phyloP scores from a whole-genome alignment of 1,140 invertebrate genomes.

The Drosophila sp. region DNA sequence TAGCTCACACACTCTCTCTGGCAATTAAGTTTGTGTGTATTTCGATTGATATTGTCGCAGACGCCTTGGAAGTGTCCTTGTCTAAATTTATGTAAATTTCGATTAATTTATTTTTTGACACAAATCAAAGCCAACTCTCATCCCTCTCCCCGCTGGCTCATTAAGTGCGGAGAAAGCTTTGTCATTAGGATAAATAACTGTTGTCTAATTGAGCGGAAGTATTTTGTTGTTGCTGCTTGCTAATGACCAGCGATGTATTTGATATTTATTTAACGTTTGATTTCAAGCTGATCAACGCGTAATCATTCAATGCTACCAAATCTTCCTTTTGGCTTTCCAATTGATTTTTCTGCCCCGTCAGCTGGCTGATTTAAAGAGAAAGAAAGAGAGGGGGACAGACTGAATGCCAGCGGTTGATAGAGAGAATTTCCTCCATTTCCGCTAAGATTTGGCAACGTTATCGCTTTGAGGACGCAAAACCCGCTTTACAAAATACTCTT shows the following conservation, averaged over 20 bases:
- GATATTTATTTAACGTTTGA: slow-evolving; percentile 54
- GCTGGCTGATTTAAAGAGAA: not conserved
- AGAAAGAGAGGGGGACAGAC: not conserved
- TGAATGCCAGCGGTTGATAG: not conserved
- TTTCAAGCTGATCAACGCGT: slow-evolving; percentile 59
- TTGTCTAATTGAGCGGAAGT: slow-evolving; percentile 75
- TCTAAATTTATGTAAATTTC: slow-evolving; percentile 77
- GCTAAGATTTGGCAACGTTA: slow-evolving; percentile 24
- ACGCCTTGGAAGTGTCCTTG: slow-evolving; percentile 47
- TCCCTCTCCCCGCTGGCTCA: slow-evolving; percentile 25
- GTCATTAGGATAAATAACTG: slow-evolving; percentile 47
- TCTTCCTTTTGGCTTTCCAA: slow-evolving; percentile 20
- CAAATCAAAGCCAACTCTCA: slow-evolving; percentile 7
- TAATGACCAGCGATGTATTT: slow-evolving; percentile 59
- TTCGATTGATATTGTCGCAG: slow-evolving; percentile 58
- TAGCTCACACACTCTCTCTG: slow-evolving; percentile 11
- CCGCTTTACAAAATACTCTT: slow-evolving; percentile 49
- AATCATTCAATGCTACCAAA: slow-evolving; percentile 69
- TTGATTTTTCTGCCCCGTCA: slow-evolving; percentile 26
- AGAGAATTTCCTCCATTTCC: slow-evolving; percentile 58
- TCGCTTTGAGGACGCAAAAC: slow-evolving; percentile 44
- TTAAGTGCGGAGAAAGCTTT: slow-evolving; percentile 37
- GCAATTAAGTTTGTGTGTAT: slow-evolving; percentile 72
- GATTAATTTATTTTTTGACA: slow-evolving; percentile 75
- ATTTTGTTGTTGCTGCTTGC: slow-evolving; percentile 30